Evolutionary conservation across 2,888 invertebrate species (phyloP).

Genomic region (Latrodectus elegans): DNA sequence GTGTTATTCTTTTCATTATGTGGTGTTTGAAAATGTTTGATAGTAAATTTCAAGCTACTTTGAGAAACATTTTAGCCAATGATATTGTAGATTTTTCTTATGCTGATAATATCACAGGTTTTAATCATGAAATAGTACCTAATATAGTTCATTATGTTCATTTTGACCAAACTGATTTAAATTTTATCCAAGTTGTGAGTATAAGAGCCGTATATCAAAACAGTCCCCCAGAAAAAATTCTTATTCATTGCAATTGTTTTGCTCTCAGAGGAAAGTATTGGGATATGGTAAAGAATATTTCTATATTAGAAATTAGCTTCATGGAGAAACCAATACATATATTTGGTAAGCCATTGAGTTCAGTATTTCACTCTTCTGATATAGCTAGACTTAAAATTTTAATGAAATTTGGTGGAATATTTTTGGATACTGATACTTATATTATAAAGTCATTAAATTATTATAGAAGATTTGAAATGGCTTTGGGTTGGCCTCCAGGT

Average conservation of each 20-base stretch:
- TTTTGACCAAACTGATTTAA: constrained; percentile 72
- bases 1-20: no score
- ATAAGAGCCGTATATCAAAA: constrained; percentile 73
- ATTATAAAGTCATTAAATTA: constrained; percentile 74
- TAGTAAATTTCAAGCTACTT: not conserved
- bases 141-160: constrained; percentile 75
- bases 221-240: constrained; percentile 73
- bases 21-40: not conserved
- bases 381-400: constrained; percentile 74
- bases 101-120: constrained; percentile 72
- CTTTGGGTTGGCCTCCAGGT: constrained; percentile 74
- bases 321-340: constrained; percentile 73
- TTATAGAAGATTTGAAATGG: constrained; percentile 74
- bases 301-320: constrained; percentile 62
- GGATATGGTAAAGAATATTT: constrained; percentile 69
- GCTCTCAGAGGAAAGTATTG: constrained; percentile 71
- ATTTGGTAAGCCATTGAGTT: constrained; percentile 75
- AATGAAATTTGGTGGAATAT: constrained; percentile 75
- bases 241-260: constrained; percentile 73
- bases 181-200: constrained; percentile 73
- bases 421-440: constrained; percentile 74
- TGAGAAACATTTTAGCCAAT: constrained; percentile 44
- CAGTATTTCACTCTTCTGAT: constrained; percentile 75
- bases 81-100: constrained; percentile 63
- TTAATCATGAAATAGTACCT: constrained; percentile 72